phyloP scores from a whole-genome alignment of 2,888 invertebrate species.

The Diabrotica balteata region DNA sequence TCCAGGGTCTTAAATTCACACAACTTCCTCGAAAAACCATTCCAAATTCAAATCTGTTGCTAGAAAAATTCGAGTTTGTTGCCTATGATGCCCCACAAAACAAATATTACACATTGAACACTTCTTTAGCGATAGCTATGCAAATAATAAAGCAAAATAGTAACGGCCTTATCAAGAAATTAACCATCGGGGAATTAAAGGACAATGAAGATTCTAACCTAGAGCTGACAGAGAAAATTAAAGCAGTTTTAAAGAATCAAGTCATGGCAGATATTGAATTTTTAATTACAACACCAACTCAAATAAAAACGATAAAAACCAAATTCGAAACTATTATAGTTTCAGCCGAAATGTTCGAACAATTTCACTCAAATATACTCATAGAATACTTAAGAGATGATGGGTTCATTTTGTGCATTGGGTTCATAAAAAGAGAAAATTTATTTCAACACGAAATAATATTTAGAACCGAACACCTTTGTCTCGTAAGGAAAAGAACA shows the following conservation, averaged over 20 bases:
- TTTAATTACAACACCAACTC: background rate
- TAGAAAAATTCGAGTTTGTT: constrained; percentile 66
- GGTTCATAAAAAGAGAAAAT: constrained; percentile 11
- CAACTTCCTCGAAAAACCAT: constrained; percentile 62
- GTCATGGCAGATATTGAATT: constrained; percentile 19
- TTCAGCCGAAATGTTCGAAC: background rate
- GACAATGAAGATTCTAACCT: constrained; percentile 5
- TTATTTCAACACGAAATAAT: background rate
- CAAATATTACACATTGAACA: constrained; percentile 26
- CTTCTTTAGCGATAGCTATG: constrained; percentile 28
- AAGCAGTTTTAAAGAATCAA: constrained; percentile 21
- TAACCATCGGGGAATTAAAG: constrained; percentile 19
- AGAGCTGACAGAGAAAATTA: constrained; percentile 13
- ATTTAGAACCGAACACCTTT: constrained; percentile 1
- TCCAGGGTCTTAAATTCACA: constrained; percentile 66
- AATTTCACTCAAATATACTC: constrained; percentile 1
- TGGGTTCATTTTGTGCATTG: constrained; percentile 35
- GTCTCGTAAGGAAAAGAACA: constrained; percentile 9
- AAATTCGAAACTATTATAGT: constrained; percentile 30
- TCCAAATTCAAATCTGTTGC: constrained; percentile 61
- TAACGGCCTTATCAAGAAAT: constrained; percentile 18
- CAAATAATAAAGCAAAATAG: constrained; percentile 40
- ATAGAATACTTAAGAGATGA: constrained; percentile 13
- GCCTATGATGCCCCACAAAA: constrained; percentile 57
- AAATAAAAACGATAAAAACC: background rate